Evolutionary conservation across 2,888 invertebrate species (phyloP).

Genomic region (Synanthedon formicaeformis): DNA sequence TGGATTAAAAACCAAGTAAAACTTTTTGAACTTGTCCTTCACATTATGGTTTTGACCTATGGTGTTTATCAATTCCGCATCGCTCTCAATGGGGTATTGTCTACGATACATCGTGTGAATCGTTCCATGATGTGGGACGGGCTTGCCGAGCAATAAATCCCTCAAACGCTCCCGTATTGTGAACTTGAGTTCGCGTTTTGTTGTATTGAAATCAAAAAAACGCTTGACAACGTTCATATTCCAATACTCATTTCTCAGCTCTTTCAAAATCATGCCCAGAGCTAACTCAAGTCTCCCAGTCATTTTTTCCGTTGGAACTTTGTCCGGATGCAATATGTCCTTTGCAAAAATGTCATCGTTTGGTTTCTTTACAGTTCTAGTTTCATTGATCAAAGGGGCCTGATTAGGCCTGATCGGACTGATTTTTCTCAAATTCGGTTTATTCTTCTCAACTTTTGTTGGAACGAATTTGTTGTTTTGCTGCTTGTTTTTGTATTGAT

Average conservation of each 20-base stretch:
- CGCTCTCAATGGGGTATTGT: slow-evolving; percentile 26
- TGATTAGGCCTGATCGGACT: too few species aligned
- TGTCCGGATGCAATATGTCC: slow-evolving; percentile 15
- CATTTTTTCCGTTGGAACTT: slow-evolving; percentile 26
- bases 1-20: not conserved
- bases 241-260: slow-evolving; percentile 19
- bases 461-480: too few species aligned
- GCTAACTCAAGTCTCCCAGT: slow-evolving; percentile 48
- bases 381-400: too few species aligned
- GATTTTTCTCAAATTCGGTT: too few species aligned
- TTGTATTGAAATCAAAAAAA: not conserved
- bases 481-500: too few species aligned
- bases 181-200: slow-evolving; percentile 9
- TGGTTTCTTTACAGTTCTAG: too few species aligned
- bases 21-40: not conserved
- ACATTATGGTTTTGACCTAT: slow-evolving; percentile 11
- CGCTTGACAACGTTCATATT: too few species aligned
- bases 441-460: too few species aligned
- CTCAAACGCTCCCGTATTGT: slow-evolving; percentile 40
- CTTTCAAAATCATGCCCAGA: slow-evolving; percentile 39
- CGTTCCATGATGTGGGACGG: slow-evolving; percentile 20
- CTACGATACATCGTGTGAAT: slow-evolving; percentile 32
- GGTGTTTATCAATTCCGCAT: slow-evolving; percentile 29
- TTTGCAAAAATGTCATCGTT: too few species aligned
- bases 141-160: slow-evolving; percentile 31